Conservation (phyloP, 2,888 invertebrate genomes). For the Uropetala carovei region DNA sequence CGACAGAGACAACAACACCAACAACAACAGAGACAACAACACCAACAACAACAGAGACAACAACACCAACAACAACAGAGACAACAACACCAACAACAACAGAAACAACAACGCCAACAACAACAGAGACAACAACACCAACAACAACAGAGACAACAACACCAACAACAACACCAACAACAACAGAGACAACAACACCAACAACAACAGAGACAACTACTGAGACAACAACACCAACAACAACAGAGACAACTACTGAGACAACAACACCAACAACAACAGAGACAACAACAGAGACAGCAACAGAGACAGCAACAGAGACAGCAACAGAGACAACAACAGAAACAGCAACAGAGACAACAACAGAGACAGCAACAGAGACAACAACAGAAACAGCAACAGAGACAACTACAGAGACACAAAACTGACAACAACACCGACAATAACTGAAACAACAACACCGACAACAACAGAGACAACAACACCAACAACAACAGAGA, state of each 20-base stretch:
- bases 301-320: neutral
- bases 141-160: neutral
- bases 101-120: neutral
- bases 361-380: neutral
- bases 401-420: neutral
- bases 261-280: neutral
- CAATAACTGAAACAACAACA: neutral
- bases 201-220: neutral
- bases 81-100: neutral
- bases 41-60: neutral
- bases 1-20: neutral
- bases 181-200: neutral
- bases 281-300: neutral
- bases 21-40: no score
- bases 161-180: neutral
- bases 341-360: neutral
- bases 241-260: neutral
- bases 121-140: neutral
- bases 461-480: neutral
- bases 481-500: no score
- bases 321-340: neutral
- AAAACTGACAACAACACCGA: neutral
- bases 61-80: neutral
- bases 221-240: neutral
- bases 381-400: neutral